phyloP scores from a whole-genome alignment of 2,797 vertebrate genomes.

The Sebastes itinus region DNA sequence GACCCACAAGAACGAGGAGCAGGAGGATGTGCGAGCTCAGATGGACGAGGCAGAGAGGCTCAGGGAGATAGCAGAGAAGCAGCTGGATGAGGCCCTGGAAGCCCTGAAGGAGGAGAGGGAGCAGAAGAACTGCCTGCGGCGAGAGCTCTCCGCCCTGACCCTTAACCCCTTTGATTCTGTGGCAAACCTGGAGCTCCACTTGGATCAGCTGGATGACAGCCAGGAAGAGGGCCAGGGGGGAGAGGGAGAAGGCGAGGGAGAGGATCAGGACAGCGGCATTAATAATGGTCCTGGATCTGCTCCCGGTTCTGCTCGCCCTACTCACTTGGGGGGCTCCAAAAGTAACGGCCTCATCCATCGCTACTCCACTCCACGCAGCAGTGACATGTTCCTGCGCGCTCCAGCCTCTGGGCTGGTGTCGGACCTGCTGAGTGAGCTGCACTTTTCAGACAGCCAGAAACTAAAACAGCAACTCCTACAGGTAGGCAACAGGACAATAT shows the following conservation, averaged over 20 bases:
- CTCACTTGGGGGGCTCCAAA: slow-evolving; percentile 74
- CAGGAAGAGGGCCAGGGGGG: slow-evolving; percentile 71
- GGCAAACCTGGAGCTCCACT: slow-evolving; percentile 83
- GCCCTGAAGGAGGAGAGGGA: slow-evolving; percentile 88
- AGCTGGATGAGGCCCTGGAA: slow-evolving; percentile 89
- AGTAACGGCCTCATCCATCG: slow-evolving; percentile 74
- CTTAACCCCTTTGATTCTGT: slow-evolving; percentile 83
- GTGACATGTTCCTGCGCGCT: slow-evolving; percentile 77
- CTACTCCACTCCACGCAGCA: slow-evolving; percentile 82
- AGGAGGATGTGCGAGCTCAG: slow-evolving; percentile 81
- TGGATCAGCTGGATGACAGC: slow-evolving; percentile 82
- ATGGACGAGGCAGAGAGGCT: slow-evolving; percentile 83
- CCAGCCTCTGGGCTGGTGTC: slow-evolving; percentile 83
- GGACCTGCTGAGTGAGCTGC: slow-evolving; percentile 88
- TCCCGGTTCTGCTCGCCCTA: slow-evolving; percentile 68
- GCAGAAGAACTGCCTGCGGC: slow-evolving; percentile 86
- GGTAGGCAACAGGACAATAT: slow-evolving; percentile 67
- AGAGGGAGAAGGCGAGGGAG: slow-evolving; percentile 69
- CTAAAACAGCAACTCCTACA: slow-evolving; percentile 88
- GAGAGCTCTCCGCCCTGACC: slow-evolving; percentile 82
- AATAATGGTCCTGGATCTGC: slow-evolving; percentile 77
- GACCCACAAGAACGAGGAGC: slow-evolving; percentile 86
- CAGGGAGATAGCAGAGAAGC: slow-evolving; percentile 84
- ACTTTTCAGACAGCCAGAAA: slow-evolving; percentile 87
- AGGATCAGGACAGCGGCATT: slow-evolving; percentile 79